Percentiles rank a stretch among this genome's conserved stretches.
phyloP scores from a whole-genome alignment of 30 jellyfish, hydroid and myxozoan genomes.

The Mastigias papua region DNA sequence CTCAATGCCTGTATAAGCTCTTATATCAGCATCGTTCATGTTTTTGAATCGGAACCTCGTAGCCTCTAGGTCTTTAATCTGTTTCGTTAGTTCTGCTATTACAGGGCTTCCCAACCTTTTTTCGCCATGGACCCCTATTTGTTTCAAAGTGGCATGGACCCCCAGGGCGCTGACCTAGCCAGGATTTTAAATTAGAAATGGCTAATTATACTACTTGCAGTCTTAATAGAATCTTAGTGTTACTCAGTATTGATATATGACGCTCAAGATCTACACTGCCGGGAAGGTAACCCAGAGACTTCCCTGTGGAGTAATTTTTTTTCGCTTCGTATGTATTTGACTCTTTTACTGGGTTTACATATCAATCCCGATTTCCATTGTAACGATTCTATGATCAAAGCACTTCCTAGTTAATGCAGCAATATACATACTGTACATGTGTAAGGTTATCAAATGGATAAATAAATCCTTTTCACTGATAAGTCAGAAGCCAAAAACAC shows the following conservation, averaged over 20 bases:
- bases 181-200: not conserved
- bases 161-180: not conserved
- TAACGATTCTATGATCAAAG: not conserved
- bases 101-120: not conserved
- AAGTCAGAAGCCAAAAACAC: not conserved
- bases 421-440: not conserved
- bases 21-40: no score
- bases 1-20: no score
- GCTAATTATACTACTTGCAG: not conserved
- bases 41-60: no score
- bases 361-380: not conserved
- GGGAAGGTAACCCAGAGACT: not conserved
- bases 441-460: not conserved
- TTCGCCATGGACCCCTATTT: not conserved
- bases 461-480: not conserved
- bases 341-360: not conserved
- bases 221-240: not conserved
- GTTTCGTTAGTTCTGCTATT: no score
- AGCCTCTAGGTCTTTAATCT: no score
- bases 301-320: not conserved
- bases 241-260: not conserved
- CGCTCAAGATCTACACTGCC: not conserved
- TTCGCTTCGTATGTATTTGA: not conserved
- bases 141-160: not conserved
- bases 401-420: not conserved